Evolutionary conservation across 2,888 invertebrate species (phyloP), one percentile per base, ranked within the genome.

Genomic region (Leptura quadrifasciata): DNA sequence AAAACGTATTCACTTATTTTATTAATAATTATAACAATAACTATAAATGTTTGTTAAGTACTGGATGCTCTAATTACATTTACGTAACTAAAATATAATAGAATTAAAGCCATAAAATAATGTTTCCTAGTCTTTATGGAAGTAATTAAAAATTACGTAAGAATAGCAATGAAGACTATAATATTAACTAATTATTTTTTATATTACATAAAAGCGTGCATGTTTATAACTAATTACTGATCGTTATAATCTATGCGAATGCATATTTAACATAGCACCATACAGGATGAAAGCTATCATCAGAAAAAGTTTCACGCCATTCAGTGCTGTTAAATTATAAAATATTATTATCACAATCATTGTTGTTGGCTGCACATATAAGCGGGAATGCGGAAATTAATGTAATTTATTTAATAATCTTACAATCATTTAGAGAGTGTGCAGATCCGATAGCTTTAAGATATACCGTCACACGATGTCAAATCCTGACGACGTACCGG

Each of bases 301-400:
- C 75, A 76, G 80, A 80, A 82, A 82, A 81, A 78, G 79, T 83
- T 83, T 82, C 83, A 81, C 83, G 83, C 82, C 77, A 77, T 79
- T 81, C 81, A 81, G 74, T 76, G 76, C 79, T 75, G 75, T 72
- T 77, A 81, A 79, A 80, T 77, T 79, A 77, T 76, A 75, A 72
- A 76, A 79, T 64, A 76, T 69, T 67, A 74, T 71, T 72, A 65
- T 73, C 65, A 64, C 65, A 80, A 78, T 80, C 68, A 78, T 78
- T 76, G 78, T 80, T 78, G 68, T 80, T 72, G 74, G 58, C 57
- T 61, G 72, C 72, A 75, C 74, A 74, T 64, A 75, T 76, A 78
- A 58, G 65, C 69, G 70, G 47, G 80, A 77, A 80, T 77, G 77
- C 76, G 80, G 78, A 80, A 78, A 75, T 79, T 77, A 74, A 72